Base-by-base conservation (phyloP, 2,113 vertebrate species). In the Bubo blakistoni region DNA sequence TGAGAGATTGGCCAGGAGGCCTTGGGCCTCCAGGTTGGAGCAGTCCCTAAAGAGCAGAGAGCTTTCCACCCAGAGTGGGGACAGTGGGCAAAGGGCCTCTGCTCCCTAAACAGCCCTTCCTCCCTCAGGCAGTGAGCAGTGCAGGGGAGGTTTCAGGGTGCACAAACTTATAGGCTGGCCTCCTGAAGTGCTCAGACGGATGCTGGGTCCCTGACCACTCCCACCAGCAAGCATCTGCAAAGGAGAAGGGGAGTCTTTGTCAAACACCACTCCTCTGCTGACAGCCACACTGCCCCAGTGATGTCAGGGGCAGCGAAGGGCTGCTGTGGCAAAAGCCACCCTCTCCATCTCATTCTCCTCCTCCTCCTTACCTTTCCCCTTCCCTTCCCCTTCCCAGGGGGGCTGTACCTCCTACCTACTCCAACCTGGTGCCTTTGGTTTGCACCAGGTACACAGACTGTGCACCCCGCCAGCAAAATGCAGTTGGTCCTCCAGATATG, bases 1-100 rank as follows among this genome's bases (percentile, higher is more conserved):
- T 29, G 16, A 73, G 4, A 69, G 19, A 24, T 6, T 0, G 2
- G 36, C 19, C 49, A 52, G 25, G 4, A 63, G 6, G 17, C 27
- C 32, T 8, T 2, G 1, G 19, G 24, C 17, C 16, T 34, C 1
- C 0, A 51, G 29, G 18, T 27, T 1, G 0, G 9, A 24, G 16
- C 1, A 1, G 26, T 15, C 16, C 14, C 6, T 29, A 78, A 11
- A 7, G 6, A 42, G 26, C 14, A 11, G 10, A 65, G 1, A 58
- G 10, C 5, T 65, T 34, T 82, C 69, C 36, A 65, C 16, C 8
- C 44, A 34, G 14, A 46, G 12, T 8, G 36, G 5, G 15, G 10
- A 18, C n/a, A 32, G 51, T 8, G 6, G 1, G 13, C 20, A 6
- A 54, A 52, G 15, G 17, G 34, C 2, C 11, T 67, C 38, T n/a